Evolutionary conservation across 2,888 invertebrate species (phyloP).

Genomic region (Congeria kusceri): DNA sequence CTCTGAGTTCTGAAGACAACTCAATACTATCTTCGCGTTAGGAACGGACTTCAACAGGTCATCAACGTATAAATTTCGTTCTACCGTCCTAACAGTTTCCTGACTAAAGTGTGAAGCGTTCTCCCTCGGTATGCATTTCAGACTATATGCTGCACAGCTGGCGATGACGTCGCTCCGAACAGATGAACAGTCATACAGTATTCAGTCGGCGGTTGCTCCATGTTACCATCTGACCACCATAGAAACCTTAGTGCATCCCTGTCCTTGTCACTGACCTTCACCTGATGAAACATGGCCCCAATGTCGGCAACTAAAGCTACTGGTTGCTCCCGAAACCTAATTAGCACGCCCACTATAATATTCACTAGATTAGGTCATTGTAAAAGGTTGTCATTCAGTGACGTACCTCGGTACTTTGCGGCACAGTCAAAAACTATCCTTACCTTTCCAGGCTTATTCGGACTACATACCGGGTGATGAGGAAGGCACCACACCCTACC

Average conservation of each 20-base stretch:
- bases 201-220: not conserved
- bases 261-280: too few relatives aligned
- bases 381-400: constrained; percentile 49
- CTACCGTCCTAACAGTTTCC: constrained; percentile 15
- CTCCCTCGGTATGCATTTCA: constrained; percentile 13
- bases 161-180: constrained; percentile 42
- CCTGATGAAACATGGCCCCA: too few relatives aligned
- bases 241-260: constrained; percentile 25
- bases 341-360: constrained; percentile 53
- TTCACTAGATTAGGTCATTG: constrained; percentile 61
- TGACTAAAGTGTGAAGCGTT: constrained; percentile 4
- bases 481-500: constrained; percentile 34
- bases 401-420: constrained; percentile 35
- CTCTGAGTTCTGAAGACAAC: constrained; percentile 11
- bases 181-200: constrained; percentile 34
- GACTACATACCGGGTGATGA: constrained; percentile 35
- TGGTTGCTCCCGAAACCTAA: constrained; percentile 49
- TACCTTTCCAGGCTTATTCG: constrained; percentile 36
- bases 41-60: constrained; percentile 39
- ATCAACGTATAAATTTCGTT: constrained; percentile 40
- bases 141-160: constrained; percentile 45
- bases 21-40: constrained; percentile 7
- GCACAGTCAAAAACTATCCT: constrained; percentile 45
- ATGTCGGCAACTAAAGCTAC: constrained; percentile 55
- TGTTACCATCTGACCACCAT: constrained; percentile 38